These are phyloP conservation scores for Tipula lateralis DNA, from an alignment of 2,888 invertebrate species.

Conservation along the genomic window DNA sequence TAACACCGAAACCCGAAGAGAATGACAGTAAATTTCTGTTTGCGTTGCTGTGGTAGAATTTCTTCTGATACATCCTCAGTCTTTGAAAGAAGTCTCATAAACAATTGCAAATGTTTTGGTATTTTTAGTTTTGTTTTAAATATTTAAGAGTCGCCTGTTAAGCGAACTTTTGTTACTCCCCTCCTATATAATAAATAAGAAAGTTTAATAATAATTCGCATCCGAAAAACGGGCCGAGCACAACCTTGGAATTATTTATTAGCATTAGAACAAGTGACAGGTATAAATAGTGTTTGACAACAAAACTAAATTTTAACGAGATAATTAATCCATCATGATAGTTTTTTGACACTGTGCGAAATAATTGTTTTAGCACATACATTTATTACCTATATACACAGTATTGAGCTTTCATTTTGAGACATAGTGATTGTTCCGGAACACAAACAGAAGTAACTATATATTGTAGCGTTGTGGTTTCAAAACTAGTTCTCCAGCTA, in stretches of 20 bases:
- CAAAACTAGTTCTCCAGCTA: not conserved
- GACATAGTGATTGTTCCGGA: not conserved
- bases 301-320: not conserved
- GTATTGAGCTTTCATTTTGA: not conserved
- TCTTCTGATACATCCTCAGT: no score
- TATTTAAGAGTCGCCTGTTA: no score
- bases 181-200: not conserved
- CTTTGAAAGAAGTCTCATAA: no score
- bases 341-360: not conserved
- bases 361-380: not conserved
- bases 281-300: not conserved
- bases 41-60: no score
- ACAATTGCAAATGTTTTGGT: no score
- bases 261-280: not conserved
- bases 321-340: not conserved
- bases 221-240: not conserved
- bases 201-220: not conserved
- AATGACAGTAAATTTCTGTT: no score
- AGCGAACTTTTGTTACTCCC: no score
- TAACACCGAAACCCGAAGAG: no score
- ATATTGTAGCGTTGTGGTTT: not conserved
- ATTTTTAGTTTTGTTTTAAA: no score
- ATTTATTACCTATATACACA: not conserved
- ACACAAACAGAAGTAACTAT: not conserved
- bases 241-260: not conserved